phyloP scores from a whole-genome alignment of 2,888 invertebrate genomes.

The Opisthograptis luteolata region DNA sequence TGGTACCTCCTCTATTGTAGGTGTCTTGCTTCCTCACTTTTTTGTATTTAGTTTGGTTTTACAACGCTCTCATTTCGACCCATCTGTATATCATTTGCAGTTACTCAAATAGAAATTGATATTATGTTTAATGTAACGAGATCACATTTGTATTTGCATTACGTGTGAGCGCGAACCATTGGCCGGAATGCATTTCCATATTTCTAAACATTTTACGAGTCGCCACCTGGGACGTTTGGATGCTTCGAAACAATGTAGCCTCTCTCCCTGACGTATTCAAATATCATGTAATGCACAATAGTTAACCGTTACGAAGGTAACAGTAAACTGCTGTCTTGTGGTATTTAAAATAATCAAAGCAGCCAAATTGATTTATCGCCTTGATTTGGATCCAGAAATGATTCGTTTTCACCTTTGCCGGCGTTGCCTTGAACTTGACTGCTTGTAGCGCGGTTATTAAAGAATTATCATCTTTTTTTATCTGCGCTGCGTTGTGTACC shows the following conservation, averaged over 20 bases:
- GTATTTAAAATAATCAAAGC: constrained; percentile 4
- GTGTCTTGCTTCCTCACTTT: constrained; percentile 9
- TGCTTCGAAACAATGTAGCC: not conserved
- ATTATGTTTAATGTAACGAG: constrained; percentile 8
- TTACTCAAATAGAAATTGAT: constrained; percentile 9
- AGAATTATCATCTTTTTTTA: constrained; percentile 25
- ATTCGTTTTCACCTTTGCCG: constrained; percentile 25
- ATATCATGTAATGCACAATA: not conserved
- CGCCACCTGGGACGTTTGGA: not conserved
- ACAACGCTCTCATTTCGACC: not conserved
- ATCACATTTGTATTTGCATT: constrained; percentile 11
- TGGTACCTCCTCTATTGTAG: not conserved
- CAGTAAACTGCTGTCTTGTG: constrained; percentile 4
- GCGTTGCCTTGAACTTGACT: constrained; percentile 51
- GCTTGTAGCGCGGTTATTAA: constrained; percentile 24
- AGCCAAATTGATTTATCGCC: constrained; percentile 9
- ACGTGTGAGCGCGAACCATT: constrained; percentile 7
- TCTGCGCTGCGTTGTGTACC: constrained; percentile 5
- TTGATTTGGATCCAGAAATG: constrained; percentile 13
- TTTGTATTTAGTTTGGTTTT: not conserved
- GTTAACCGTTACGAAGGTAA: not conserved
- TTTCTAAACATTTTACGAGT: constrained; percentile 13
- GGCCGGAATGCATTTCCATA: constrained; percentile 18
- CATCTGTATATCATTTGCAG: not conserved
- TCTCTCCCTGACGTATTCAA: not conserved